A percentile compares a stretch with the other conserved stretches of the same genome.
Evolutionary conservation across 2,113 vertebrate species (phyloP).

Genomic region (Pachypanchax playfairii): DNA sequence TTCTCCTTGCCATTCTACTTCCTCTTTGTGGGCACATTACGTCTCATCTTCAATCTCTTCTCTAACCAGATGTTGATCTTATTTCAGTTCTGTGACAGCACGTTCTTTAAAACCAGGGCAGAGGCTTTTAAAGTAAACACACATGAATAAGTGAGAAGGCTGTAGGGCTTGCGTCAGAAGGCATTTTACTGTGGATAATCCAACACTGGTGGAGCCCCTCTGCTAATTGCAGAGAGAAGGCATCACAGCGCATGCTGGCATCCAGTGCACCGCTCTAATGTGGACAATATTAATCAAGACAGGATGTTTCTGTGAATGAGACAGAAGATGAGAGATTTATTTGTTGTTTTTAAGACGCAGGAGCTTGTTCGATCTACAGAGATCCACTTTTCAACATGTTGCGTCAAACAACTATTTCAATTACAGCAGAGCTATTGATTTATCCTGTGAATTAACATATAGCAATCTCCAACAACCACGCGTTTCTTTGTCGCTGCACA

Average conservation of each 20-base stretch:
- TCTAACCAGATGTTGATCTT: slow-evolving; percentile 59
- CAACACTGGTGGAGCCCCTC: slow-evolving; percentile 64
- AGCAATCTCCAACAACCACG: slow-evolving; percentile 65
- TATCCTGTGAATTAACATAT: slow-evolving; percentile 78
- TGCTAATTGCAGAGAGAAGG: slow-evolving; percentile 80
- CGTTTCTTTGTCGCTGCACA: slow-evolving; percentile 53
- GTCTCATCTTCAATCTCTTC: slow-evolving; percentile 19
- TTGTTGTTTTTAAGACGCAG: slow-evolving; percentile 26
- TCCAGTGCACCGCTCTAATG: slow-evolving; percentile 72
- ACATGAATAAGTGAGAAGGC: slow-evolving; percentile 81
- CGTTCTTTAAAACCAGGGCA: slow-evolving; percentile 60
- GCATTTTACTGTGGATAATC: slow-evolving; percentile 81
- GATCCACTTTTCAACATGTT: slow-evolving; percentile 46
- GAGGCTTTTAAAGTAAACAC: slow-evolving; percentile 76
- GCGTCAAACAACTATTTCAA: slow-evolving; percentile 61
- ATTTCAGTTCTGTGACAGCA: slow-evolving; percentile 59
- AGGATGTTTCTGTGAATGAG: not conserved
- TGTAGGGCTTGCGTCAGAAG: slow-evolving; percentile 74
- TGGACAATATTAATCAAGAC: slow-evolving; percentile 80
- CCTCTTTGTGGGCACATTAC: slow-evolving; percentile 23
- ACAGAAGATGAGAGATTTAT: not conserved
- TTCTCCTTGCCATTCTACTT: slow-evolving; percentile 11
- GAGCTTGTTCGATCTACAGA: slow-evolving; percentile 65
- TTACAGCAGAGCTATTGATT: slow-evolving; percentile 75
- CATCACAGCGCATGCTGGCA: slow-evolving; percentile 72